Base-by-base conservation (phyloP, 2,113 vertebrate genomes). In the Solea solea region DNA sequence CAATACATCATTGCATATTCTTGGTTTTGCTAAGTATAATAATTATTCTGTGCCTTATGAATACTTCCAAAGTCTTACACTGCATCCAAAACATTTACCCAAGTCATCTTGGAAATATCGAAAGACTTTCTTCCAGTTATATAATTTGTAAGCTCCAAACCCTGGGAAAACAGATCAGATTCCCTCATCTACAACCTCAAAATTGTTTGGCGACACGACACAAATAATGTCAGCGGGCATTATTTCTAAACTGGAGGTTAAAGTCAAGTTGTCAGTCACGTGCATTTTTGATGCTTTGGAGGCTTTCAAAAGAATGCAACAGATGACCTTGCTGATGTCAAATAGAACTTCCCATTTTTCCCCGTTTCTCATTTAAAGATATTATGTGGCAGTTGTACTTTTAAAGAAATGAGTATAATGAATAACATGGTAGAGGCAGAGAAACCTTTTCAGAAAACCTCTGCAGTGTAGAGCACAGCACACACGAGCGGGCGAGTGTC, bases 221-320 rank as follows among this genome's bases (percentile, higher is more conserved):
- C 3, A 9, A 76, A 50, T 46, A 57, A 67, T 9, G 28, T 63
- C 52, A 54, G 63, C 9, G 10, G 25, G 34, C 27, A 53, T 73
- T 74, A 64, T 59, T 60, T 74, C 25, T 56, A 5, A 53, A 46
- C 39, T 7, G 2, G 4, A 59, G 1, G 21, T 53, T n/a, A 40
- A 1, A 46, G 15, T 34, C 9, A 57, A 27, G n/a, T 58, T 42
- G 46, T 54, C 27, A 54, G 16, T 44, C 16, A 53, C 7, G 4
- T n/a, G 25, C 64, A 13, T 67, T 52, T 41, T 27, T 68, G 45
- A 50, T 73, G 82, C 76, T 21, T 21, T 21, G 21, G 21, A 21
- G 21, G 21, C 21, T 21, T 21, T 21, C 21, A 21, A 21, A 21
- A 21, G 21, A 64, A 25, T 16, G 61, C 49, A 58, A 72, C 51